A percentile compares a stretch with the other conserved stretches of the same genome.
These are phyloP conservation scores for Meandrina meandrites DNA, from an alignment of 92 coral and sea anemone species.

Conservation along the genomic window DNA sequence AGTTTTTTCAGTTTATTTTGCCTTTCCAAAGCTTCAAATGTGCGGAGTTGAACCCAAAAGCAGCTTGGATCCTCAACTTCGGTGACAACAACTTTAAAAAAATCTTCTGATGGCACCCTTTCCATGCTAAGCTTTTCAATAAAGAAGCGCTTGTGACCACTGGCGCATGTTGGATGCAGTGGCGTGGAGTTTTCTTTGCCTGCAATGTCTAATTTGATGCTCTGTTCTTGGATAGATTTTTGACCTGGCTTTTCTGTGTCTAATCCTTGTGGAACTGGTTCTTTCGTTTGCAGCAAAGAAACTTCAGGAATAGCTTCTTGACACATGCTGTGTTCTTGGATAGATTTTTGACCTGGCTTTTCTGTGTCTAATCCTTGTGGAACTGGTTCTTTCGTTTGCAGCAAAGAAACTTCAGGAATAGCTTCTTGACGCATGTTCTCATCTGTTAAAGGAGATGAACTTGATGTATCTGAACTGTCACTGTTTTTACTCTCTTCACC, in stretches of 20 bases:
- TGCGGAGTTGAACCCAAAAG: constrained; percentile 77
- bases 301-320: not conserved
- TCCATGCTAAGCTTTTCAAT: constrained; percentile 65
- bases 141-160: constrained; percentile 50
- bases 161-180: not conserved
- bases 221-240: not conserved
- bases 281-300: not conserved
- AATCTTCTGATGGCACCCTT: constrained; percentile 38
- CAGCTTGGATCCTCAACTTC: constrained; percentile 70
- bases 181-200: not conserved
- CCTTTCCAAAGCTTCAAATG: constrained; percentile 57
- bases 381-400: not conserved
- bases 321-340: not conserved
- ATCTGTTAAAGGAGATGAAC: constrained; percentile 10
- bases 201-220: not conserved
- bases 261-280: not conserved
- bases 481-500: constrained; percentile 7
- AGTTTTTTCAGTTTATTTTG: constrained; percentile 47
- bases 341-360: not conserved
- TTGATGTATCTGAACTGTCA: constrained; percentile 16
- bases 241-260: not conserved
- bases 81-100: constrained; percentile 67
- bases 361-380: not conserved
- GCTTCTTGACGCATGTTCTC: not conserved
- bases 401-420: not conserved